A percentile compares a stretch with the other conserved stretches of the same genome.
These are phyloP conservation scores for Pyrocoelia pectoralis DNA, from an alignment of 2,888 invertebrate genomes.

Conservation along the genomic window DNA sequence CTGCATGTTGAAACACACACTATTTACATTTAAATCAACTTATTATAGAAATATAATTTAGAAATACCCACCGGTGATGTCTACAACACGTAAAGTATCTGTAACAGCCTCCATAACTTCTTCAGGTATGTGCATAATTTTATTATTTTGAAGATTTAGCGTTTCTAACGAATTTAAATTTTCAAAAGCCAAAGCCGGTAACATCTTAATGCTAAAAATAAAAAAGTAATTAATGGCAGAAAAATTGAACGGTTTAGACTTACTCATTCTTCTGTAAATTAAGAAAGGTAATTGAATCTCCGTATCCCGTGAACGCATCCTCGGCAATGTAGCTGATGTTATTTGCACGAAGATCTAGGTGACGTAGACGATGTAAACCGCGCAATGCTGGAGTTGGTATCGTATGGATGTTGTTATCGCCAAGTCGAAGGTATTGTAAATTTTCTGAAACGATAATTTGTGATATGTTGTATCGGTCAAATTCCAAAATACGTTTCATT, in stretches of 20 bases:
- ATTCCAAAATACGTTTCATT: no score
- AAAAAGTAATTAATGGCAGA: constrained; percentile 2
- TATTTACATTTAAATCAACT: no score
- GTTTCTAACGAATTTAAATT: constrained; percentile 90
- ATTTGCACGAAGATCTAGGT: constrained; percentile 87
- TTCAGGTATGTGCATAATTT: constrained; percentile 81
- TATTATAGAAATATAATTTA: no score
- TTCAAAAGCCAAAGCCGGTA: constrained; percentile 86
- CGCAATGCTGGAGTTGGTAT: constrained; percentile 87
- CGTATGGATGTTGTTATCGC: constrained; percentile 86
- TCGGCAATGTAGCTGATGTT: constrained; percentile 85
- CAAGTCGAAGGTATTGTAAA: constrained; percentile 86
- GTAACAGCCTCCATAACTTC: constrained; percentile 90
- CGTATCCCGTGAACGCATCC: constrained; percentile 88
- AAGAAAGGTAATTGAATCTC: constrained; percentile 91
- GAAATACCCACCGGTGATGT: constrained; percentile 79
- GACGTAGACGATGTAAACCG: constrained; percentile 84
- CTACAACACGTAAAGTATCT: constrained; percentile 85
- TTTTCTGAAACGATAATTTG: constrained; percentile 76
- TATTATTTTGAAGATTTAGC: constrained; percentile 87
- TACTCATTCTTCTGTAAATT: constrained; percentile 92
- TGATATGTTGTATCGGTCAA: no score
- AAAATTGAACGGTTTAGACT: constrained; percentile 55
- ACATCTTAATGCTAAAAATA: constrained; percentile 75
- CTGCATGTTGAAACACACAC: no score